These are phyloP conservation scores for Magallana nippona DNA, from an alignment of 2,888 invertebrate species.

Conservation along the genomic window DNA sequence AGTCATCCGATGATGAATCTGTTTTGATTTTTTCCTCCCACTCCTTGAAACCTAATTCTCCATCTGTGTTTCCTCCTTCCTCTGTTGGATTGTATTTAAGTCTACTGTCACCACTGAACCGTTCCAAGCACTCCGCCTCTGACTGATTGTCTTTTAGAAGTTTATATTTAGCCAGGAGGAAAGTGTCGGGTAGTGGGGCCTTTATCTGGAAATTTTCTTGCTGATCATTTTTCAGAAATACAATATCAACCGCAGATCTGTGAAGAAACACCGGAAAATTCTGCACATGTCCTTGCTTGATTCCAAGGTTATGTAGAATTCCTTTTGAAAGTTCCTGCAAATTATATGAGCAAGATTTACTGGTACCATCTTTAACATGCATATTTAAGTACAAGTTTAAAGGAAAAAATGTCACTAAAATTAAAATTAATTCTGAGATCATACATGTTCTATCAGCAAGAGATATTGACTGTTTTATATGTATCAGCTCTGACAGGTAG, in stretches of 20 bases:
- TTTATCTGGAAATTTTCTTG: neutral
- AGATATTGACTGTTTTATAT: too few relatives aligned
- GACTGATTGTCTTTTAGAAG: neutral
- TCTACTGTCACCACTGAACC: neutral
- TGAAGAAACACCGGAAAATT: neutral
- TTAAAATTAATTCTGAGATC: too few relatives aligned
- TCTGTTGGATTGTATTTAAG: neutral
- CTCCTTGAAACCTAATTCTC: too few relatives aligned
- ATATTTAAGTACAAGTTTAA: neutral
- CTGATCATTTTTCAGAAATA: neutral
- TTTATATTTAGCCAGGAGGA: neutral
- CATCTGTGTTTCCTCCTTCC: neutral
- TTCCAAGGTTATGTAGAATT: slow-evolving; percentile 9
- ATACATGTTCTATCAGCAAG: too few relatives aligned
- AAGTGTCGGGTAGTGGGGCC: neutral
- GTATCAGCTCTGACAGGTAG: too few relatives aligned
- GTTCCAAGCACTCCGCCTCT: neutral
- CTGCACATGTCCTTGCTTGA: slow-evolving; percentile 23
- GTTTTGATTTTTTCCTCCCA: too few relatives aligned
- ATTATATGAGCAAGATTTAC: neutral
- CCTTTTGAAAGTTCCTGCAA: slow-evolving; percentile 11
- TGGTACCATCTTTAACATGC: neutral
- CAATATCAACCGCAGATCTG: neutral
- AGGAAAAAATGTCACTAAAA: too few relatives aligned
- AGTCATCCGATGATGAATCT: too few relatives aligned